A percentile compares a stretch with the other conserved stretches of the same genome.
Conservation (phyloP, 2,797 vertebrate species). For the Limnodromus scolopaceus region DNA sequence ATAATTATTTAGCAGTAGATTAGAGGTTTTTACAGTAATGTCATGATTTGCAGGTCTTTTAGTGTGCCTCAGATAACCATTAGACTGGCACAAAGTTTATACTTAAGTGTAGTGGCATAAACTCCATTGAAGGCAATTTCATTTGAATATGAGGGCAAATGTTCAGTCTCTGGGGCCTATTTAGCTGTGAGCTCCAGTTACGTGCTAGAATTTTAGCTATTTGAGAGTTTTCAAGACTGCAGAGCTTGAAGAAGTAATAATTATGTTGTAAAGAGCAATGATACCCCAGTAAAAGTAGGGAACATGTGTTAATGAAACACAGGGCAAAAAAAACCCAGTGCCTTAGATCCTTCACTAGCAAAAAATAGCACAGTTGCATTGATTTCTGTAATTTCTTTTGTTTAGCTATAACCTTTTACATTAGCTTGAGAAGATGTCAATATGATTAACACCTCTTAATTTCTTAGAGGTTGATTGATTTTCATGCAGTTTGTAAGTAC, state of each 20-base stretch:
- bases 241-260: not conserved
- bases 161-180: not conserved
- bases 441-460: not conserved
- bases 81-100: not conserved
- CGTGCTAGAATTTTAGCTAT: not conserved
- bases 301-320: accelerated
- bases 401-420: not conserved
- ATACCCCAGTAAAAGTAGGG: accelerated
- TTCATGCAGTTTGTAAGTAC: not conserved
- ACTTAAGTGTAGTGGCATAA: not conserved
- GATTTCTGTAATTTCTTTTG: not conserved
- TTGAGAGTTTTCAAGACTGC: not conserved
- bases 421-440: not conserved
- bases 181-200: not conserved
- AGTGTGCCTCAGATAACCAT: not conserved
- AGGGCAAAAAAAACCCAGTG: accelerated
- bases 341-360: not conserved
- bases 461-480: not conserved
- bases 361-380: not conserved
- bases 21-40: not conserved
- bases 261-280: not conserved
- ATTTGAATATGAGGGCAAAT: not conserved
- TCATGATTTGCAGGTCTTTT: not conserved
- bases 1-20: not conserved
- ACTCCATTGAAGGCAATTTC: not conserved